Percentiles rank a stretch among this genome's conserved stretches.
phyloP scores from a whole-genome alignment of 2,797 vertebrate genomes.

The Psittacula echo region DNA sequence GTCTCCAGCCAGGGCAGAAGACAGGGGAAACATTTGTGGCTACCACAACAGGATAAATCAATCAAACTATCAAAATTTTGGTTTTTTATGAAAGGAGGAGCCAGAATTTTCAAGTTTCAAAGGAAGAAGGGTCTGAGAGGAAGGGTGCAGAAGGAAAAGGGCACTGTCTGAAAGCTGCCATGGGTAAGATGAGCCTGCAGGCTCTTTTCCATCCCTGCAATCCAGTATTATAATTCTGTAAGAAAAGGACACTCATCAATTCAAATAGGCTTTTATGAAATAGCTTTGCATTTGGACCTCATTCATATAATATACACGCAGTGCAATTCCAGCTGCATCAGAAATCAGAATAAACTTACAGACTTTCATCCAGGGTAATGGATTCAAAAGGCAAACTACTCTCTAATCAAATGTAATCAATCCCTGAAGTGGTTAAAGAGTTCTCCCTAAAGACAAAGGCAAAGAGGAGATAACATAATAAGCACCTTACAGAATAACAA shows the following conservation, averaged over 20 bases:
- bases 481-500: conserved; percentile 55
- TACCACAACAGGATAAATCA: neutral
- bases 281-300: neutral
- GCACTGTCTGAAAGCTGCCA: neutral
- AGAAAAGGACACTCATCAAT: neutral
- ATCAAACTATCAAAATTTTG: fast-evolving
- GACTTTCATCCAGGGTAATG: conserved; percentile 3
- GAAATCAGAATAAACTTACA: neutral
- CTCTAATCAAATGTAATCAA: conserved; percentile 54
- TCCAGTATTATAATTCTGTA: neutral
- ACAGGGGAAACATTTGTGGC: neutral
- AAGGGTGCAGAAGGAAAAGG: neutral
- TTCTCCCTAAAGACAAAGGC: conserved; percentile 47
- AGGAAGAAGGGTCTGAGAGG: neutral
- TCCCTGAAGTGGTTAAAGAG: conserved; percentile 53
- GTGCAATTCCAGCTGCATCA: neutral
- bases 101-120: neutral
- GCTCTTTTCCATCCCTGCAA: neutral
- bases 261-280: neutral
- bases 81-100: neutral
- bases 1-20: neutral
- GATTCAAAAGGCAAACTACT: conserved; percentile 26
- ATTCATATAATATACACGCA: neutral
- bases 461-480: conserved; percentile 42
- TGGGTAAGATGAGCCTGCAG: neutral